These are phyloP conservation scores for Drosophila mulleri DNA, from an alignment of 2,888 invertebrate species.

Conservation along the genomic window DNA sequence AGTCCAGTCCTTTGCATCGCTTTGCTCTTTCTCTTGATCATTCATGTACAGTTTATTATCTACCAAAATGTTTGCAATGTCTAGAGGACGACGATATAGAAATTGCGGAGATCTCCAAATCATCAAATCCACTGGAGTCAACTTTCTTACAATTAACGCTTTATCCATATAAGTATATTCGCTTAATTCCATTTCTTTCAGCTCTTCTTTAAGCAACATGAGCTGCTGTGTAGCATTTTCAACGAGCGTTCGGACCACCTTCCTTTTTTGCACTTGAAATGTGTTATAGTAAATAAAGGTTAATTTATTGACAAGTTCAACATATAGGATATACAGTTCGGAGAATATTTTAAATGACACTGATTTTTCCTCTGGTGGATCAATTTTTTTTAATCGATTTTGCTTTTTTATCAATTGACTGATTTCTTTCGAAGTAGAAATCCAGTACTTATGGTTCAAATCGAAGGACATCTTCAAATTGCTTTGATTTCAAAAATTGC, in stretches of 20 bases:
- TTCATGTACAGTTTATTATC: slow-evolving; percentile 66
- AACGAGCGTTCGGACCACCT: slow-evolving; percentile 72
- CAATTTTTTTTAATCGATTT: slow-evolving; percentile 75
- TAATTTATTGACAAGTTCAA: slow-evolving; percentile 82
- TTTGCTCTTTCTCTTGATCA: slow-evolving; percentile 54
- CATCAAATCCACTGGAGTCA: slow-evolving; percentile 88
- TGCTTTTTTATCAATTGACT: slow-evolving; percentile 84
- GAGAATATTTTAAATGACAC: slow-evolving; percentile 80
- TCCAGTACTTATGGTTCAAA: slow-evolving; percentile 86
- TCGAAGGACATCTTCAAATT: slow-evolving; percentile 85
- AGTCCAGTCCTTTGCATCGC: slow-evolving; percentile 53
- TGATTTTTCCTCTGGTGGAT: slow-evolving; percentile 69
- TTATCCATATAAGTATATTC: slow-evolving; percentile 90
- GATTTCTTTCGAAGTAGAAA: slow-evolving; percentile 84
- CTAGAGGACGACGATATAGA: slow-evolving; percentile 83
- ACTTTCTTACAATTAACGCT: slow-evolving; percentile 87
- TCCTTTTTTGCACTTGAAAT: slow-evolving; percentile 83
- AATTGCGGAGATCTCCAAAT: slow-evolving; percentile 85
- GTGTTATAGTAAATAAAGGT: slow-evolving; percentile 82
- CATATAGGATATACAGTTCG: slow-evolving; percentile 82
- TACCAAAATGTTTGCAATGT: slow-evolving; percentile 73
- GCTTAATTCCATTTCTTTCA: slow-evolving; percentile 86
- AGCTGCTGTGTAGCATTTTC: slow-evolving; percentile 84
- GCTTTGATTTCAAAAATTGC: not conserved
- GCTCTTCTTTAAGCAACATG: slow-evolving; percentile 86